Evolutionary conservation across 2,888 invertebrate species (phyloP).

Genomic region (Allolobophora icterica): DNA sequence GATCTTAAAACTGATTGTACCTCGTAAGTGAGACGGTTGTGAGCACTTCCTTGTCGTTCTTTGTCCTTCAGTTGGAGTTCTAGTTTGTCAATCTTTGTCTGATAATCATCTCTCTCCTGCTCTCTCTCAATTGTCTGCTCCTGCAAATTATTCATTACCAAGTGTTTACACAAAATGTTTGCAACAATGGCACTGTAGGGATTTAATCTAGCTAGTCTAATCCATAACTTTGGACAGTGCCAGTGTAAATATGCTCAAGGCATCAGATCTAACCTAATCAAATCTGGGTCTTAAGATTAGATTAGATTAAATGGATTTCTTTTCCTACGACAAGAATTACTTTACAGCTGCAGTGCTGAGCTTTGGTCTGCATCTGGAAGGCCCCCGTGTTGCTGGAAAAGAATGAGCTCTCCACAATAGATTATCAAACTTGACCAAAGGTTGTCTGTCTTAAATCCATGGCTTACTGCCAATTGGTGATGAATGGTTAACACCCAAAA

Average conservation of each 20-base stretch:
- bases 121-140: constrained; percentile 87
- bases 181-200: background rate
- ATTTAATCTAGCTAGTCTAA: too few relatives aligned
- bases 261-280: too few relatives aligned
- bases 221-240: too few relatives aligned
- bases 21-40: constrained; percentile 58
- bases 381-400: background rate
- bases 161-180: background rate
- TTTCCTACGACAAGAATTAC: background rate
- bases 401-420: background rate
- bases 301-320: too few relatives aligned
- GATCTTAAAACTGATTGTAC: constrained; percentile 48
- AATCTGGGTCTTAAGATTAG: too few relatives aligned
- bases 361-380: background rate
- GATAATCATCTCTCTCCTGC: constrained; percentile 72
- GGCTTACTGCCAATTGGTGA: too few relatives aligned
- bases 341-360: background rate
- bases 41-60: constrained; percentile 71
- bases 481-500: too few relatives aligned
- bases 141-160: constrained; percentile 37
- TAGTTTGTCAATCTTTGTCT: constrained; percentile 43
- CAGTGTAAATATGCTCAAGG: too few relatives aligned
- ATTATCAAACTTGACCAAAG: background rate
- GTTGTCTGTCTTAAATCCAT: background rate
- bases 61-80: constrained; percentile 71